Conservation (phyloP, 2,888 invertebrate genomes). For the Ornithoptera priamus region DNA sequence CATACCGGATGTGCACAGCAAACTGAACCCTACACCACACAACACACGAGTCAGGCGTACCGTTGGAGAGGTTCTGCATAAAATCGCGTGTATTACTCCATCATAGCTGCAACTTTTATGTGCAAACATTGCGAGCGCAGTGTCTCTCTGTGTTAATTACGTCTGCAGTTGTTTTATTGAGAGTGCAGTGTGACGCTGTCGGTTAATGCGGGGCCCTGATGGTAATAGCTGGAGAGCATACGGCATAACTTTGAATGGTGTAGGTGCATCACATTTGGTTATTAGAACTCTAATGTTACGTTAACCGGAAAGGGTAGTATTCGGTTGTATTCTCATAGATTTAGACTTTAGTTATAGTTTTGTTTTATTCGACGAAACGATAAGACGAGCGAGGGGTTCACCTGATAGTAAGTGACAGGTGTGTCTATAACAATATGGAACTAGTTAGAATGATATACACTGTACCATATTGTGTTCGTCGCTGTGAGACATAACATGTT, state of each 20-base stretch:
- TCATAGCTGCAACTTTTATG: conserved; percentile 23
- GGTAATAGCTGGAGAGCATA: conserved; percentile 17
- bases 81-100: conserved; percentile 29
- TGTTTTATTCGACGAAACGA: too few relatives aligned
- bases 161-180: conserved; percentile 20
- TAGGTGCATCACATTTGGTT: conserved; percentile 1
- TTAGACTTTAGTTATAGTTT: too few relatives aligned
- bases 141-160: conserved; percentile 25
- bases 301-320: too few relatives aligned
- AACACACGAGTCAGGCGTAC: conserved; percentile 27
- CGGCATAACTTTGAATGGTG: conserved; percentile 1
- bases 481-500: too few relatives aligned
- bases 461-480: too few relatives aligned
- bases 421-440: too few relatives aligned
- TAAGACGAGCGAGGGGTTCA: too few relatives aligned
- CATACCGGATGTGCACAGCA: conserved; percentile 14
- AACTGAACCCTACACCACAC: conserved; percentile 34
- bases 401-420: too few relatives aligned
- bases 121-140: conserved; percentile 29
- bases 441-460: too few relatives aligned
- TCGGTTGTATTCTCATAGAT: too few relatives aligned
- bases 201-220: conserved; percentile 12
- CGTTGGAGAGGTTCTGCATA: conserved; percentile 26
- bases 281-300: not conserved
- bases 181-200: conserved; percentile 2